Conservation (phyloP, 2,888 invertebrate species). For the Torymus aiolomorphi region DNA sequence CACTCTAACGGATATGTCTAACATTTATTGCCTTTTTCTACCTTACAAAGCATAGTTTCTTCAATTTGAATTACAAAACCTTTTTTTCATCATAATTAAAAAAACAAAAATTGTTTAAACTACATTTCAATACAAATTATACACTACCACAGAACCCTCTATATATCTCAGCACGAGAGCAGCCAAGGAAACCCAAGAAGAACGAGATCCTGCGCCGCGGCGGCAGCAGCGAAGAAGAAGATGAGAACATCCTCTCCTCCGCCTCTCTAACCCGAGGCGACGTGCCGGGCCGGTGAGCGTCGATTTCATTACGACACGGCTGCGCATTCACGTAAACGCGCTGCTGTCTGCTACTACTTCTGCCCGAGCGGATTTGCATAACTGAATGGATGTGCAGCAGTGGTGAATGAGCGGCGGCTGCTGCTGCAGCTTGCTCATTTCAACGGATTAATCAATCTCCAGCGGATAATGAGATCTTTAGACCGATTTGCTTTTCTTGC, state of each 20-base stretch:
- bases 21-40: too few species aligned
- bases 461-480: conserved; percentile 26
- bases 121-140: too few species aligned
- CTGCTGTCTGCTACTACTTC: neutral
- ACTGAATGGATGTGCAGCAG: conserved; percentile 1
- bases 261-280: conserved; percentile 9
- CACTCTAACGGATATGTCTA: too few species aligned
- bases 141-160: too few species aligned
- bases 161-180: too few species aligned
- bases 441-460: conserved; percentile 28
- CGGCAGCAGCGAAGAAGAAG: too few species aligned
- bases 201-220: too few species aligned
- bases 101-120: too few species aligned
- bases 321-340: conserved; percentile 29
- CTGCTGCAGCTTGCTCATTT: neutral
- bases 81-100: too few species aligned
- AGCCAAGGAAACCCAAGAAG: neutral
- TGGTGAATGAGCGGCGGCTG: neutral
- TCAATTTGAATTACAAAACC: too few species aligned
- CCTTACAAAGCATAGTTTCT: too few species aligned
- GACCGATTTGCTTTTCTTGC: neutral
- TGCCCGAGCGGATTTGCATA: conserved; percentile 16
- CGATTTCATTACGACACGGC: conserved; percentile 27
- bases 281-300: neutral
- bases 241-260: too few species aligned